Percentiles rank a stretch among this genome's conserved stretches.
phyloP scores from a whole-genome alignment of 2,113 vertebrate genomes.

The Sarotherodon lohbergeri region DNA sequence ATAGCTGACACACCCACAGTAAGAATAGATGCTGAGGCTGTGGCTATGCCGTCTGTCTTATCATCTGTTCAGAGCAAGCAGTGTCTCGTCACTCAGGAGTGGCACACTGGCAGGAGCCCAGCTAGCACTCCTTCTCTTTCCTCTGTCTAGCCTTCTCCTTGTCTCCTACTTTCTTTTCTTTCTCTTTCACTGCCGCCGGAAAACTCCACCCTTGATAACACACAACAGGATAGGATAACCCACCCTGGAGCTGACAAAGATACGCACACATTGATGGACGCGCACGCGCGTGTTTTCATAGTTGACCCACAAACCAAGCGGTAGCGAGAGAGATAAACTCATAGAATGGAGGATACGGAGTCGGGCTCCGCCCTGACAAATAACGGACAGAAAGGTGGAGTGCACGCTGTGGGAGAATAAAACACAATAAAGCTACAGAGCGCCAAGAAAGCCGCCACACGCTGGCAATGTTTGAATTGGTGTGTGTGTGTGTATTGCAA shows the following conservation, averaged over 20 bases:
- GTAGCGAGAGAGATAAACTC: not conserved
- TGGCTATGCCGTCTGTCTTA: constrained; percentile 14
- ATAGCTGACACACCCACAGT: constrained; percentile 30
- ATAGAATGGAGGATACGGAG: not conserved
- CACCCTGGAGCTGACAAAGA: constrained; percentile 38
- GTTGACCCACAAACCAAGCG: constrained; percentile 19
- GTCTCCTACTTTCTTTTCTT: not conserved
- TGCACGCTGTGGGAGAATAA: constrained; percentile 1
- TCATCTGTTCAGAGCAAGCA: constrained; percentile 26
- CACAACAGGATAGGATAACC: constrained; percentile 41
- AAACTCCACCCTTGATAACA: constrained; percentile 41
- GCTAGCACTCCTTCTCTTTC: not conserved
- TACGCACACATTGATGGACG: not conserved
- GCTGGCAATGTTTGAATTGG: not conserved
- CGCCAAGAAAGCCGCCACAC: not conserved
- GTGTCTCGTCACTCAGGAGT: constrained; percentile 1
- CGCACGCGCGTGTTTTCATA: not conserved
- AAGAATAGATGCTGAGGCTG: constrained; percentile 48
- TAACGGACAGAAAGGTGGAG: constrained; percentile 8
- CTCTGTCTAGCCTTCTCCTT: not conserved
- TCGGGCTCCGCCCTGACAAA: constrained; percentile 14
- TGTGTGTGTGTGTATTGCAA: not conserved
- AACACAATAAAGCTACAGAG: not conserved
- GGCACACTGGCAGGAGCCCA: not conserved
- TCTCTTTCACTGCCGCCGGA: constrained; percentile 4